Conservation (phyloP, 2,888 invertebrate genomes). For the Spialia ferax region DNA sequence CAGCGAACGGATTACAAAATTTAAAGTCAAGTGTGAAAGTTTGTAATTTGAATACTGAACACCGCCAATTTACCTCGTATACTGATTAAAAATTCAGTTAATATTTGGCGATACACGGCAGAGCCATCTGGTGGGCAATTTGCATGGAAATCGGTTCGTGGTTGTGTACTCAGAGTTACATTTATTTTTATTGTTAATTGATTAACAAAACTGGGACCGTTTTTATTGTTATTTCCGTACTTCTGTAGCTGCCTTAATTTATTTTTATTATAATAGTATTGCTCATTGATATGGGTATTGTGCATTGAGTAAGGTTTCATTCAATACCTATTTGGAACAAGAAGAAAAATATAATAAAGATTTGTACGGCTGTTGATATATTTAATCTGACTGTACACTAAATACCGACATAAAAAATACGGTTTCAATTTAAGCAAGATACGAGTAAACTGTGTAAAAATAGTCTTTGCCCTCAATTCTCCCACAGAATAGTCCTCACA, state of each 20-base stretch:
- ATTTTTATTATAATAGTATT: not conserved
- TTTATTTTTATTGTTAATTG: conserved; percentile 49
- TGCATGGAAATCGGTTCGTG: conserved; percentile 49
- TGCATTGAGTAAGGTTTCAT: no score
- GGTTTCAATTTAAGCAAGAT: no score
- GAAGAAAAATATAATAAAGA: no score
- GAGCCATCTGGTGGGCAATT: conserved; percentile 48
- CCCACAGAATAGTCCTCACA: no score
- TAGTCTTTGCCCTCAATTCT: no score
- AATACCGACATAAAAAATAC: no score
- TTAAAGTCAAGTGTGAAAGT: conserved; percentile 38
- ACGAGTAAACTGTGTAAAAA: no score
- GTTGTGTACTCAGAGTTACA: conserved; percentile 45
- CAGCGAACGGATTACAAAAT: conserved; percentile 27
- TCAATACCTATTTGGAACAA: no score
- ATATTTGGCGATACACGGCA: conserved; percentile 44
- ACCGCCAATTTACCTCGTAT: conserved; percentile 29
- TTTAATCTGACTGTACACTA: no score
- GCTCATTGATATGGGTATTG: no score
- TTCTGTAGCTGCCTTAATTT: not conserved
- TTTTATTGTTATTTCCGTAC: not conserved
- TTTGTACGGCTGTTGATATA: no score
- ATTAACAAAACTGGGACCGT: conserved; percentile 33
- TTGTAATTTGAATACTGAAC: conserved; percentile 35
- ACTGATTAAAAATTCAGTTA: conserved; percentile 49